A percentile compares a stretch with the other conserved stretches of the same genome.
Conservation (phyloP, 2,797 vertebrate genomes). For the Labeo calbasu region DNA sequence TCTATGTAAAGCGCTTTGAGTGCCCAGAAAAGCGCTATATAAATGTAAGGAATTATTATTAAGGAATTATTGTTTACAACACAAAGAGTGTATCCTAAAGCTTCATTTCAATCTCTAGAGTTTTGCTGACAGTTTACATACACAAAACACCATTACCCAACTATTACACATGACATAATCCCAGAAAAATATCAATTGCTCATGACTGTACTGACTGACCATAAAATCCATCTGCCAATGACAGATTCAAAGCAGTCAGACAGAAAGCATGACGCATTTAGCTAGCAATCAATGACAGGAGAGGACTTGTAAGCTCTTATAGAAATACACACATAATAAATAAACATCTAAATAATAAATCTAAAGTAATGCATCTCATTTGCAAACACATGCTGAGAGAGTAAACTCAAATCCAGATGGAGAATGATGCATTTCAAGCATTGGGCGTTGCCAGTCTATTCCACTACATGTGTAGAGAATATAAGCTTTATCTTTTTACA, state of each 20-base stretch:
- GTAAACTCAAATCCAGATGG: not conserved
- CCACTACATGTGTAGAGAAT: not conserved
- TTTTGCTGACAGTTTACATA: not conserved
- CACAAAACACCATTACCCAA: not conserved
- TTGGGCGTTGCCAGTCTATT: conserved; percentile 36
- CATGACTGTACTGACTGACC: not conserved
- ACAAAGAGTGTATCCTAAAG: not conserved
- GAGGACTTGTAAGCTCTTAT: not conserved
- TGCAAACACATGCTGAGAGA: not conserved
- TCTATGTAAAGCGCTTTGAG: too few relatives aligned
- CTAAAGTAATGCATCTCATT: not conserved
- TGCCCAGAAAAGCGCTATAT: too few relatives aligned
- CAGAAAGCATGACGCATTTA: not conserved
- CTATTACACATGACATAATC: not conserved
- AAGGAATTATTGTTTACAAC: too few relatives aligned
- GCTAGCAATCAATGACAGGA: conserved; percentile 7
- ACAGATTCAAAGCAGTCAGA: not conserved
- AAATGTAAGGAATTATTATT: too few relatives aligned
- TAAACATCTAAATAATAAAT: not conserved
- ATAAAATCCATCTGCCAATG: not conserved
- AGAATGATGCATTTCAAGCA: not conserved
- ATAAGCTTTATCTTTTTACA: not conserved
- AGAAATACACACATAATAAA: not conserved
- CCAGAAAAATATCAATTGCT: not conserved
- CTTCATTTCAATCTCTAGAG: not conserved